Percentiles rank a stretch among this genome's conserved stretches.
Conservation (phyloP, 2,888 invertebrate species). For the Tinea semifulvella region DNA sequence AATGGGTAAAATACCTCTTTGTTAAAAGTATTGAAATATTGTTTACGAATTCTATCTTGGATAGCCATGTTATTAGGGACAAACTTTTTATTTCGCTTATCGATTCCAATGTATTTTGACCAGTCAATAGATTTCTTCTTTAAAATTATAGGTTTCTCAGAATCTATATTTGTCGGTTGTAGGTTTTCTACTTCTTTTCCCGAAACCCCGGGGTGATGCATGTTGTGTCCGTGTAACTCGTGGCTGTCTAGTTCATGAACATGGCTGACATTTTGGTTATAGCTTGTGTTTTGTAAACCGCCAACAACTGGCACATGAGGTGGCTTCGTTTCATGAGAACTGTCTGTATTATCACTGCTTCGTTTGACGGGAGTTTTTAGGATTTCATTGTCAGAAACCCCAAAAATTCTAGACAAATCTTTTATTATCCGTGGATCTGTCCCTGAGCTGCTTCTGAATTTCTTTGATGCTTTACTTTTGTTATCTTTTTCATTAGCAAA, state of each 20-base stretch:
- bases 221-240: conserved; percentile 37
- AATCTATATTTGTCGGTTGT: conserved; percentile 3
- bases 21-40: conserved; percentile 53
- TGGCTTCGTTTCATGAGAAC: conserved; percentile 44
- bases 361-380: conserved; percentile 66
- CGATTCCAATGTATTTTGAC: conserved; percentile 88
- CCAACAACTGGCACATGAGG: conserved; percentile 33
- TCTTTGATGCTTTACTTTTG: conserved; percentile 37
- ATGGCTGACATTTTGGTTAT: conserved; percentile 38
- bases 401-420: conserved; percentile 75
- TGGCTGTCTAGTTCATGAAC: conserved; percentile 19
- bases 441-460: conserved; percentile 52
- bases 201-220: conserved; percentile 39
- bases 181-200: conserved; percentile 28
- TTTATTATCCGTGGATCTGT: conserved; percentile 76
- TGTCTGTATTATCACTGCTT: conserved; percentile 41
- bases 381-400: conserved; percentile 43
- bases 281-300: conserved; percentile 29
- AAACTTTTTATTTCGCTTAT: conserved; percentile 77
- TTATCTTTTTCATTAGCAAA: conserved; percentile 35
- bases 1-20: conserved; percentile 51
- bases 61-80: conserved; percentile 37
- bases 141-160: conserved; percentile 60
- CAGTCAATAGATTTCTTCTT: conserved; percentile 87
- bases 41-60: conserved; percentile 52